phyloP scores from a whole-genome alignment of 1,140 invertebrate species.

The Leptonema lineaticorne region DNA sequence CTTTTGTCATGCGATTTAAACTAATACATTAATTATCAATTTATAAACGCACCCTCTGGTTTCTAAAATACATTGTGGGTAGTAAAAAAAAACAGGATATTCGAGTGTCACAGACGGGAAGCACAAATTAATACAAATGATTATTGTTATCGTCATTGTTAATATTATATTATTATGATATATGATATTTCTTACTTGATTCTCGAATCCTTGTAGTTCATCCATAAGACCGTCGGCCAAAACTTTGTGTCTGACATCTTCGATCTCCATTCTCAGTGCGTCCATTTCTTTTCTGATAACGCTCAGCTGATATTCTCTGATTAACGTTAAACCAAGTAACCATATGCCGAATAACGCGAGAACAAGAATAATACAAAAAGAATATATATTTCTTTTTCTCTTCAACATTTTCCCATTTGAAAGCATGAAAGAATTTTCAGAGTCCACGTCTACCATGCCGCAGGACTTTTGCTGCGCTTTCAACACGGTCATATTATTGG shows the following conservation, averaged over 20 bases:
- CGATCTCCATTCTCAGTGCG: neutral
- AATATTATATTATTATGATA: no score
- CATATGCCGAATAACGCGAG: neutral
- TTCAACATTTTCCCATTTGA: neutral
- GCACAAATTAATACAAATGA: no score
- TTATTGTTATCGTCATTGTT: no score
- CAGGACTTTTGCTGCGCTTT: neutral
- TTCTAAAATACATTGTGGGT: no score
- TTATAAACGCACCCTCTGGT: no score
- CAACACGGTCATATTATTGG: neutral
- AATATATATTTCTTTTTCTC: neutral
- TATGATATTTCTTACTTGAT: slow-evolving; percentile 14
- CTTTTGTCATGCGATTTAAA: no score
- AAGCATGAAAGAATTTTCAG: neutral
- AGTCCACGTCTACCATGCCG: neutral
- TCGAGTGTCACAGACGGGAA: neutral
- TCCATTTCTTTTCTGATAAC: neutral
- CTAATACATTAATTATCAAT: no score
- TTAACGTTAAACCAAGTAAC: slow-evolving; percentile 2
- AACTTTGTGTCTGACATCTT: neutral
- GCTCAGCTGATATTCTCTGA: slow-evolving; percentile 13
- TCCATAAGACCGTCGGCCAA: neutral
- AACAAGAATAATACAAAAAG: neutral
- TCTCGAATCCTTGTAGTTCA: neutral
- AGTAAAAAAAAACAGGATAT: no score